Percentiles rank a stretch among this genome's conserved stretches.
Evolutionary conservation across 1,140 invertebrate species (phyloP).

Genomic region (Bombyx mori): ASM3026992v2 NC_085124.1:5693501-5694000

Average conservation of each 20-base stretch:
- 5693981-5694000: constrained; percentile 63
- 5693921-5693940: constrained; percentile 69
- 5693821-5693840: constrained; percentile 72
- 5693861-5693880: constrained; percentile 69
- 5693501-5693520: constrained; percentile 71
- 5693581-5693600: constrained; percentile 68
- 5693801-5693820: constrained; percentile 73
- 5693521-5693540: constrained; percentile 71
- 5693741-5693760: constrained; percentile 47
- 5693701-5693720: constrained; percentile 71
- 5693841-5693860: constrained; percentile 67
- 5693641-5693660: constrained; percentile 70
- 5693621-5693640: constrained; percentile 70
- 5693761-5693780: constrained; percentile 63
- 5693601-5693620: constrained; percentile 69
- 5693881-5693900: constrained; percentile 72
- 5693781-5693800: constrained; percentile 72
- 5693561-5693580: constrained; percentile 63
- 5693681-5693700: constrained; percentile 63
- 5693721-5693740: constrained; percentile 67
- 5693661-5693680: constrained; percentile 61
- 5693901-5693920: constrained; percentile 69
- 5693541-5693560: constrained; percentile 70
- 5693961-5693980: constrained; percentile 70
- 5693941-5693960: constrained; percentile 69